Conservation (phyloP, 2,888 invertebrate species). For the Cantharis rustica region DNA sequence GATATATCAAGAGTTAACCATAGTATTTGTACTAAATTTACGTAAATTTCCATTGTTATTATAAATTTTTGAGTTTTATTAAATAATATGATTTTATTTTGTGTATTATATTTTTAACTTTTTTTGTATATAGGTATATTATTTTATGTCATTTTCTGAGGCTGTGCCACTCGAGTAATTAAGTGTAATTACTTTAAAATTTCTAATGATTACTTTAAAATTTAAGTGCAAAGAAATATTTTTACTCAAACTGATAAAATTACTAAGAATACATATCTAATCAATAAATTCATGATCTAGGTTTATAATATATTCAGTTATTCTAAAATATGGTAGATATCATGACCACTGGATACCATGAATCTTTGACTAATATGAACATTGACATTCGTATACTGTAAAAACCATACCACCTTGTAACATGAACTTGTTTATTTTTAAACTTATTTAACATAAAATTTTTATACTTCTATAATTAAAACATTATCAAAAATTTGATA, state of each 20-base stretch:
- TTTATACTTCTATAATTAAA: too few relatives aligned
- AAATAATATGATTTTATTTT: neutral
- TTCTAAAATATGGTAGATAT: too few relatives aligned
- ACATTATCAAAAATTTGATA: too few relatives aligned
- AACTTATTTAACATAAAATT: too few relatives aligned
- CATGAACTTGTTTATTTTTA: too few relatives aligned
- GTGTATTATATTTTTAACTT: slow-evolving; percentile 15
- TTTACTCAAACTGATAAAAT: neutral
- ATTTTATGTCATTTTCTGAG: neutral
- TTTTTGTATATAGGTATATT: neutral
- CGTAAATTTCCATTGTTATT: slow-evolving; percentile 12
- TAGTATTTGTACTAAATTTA: slow-evolving; percentile 23
- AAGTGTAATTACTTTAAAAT: neutral
- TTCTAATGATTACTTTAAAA: neutral
- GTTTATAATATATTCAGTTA: too few relatives aligned
- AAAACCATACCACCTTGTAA: too few relatives aligned
- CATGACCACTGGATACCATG: too few relatives aligned
- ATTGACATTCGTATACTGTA: too few relatives aligned
- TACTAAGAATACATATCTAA: too few relatives aligned
- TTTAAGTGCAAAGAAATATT: neutral
- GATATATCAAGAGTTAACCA: slow-evolving; percentile 28
- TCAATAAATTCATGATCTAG: too few relatives aligned
- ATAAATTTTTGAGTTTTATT: slow-evolving; percentile 14
- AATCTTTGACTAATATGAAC: too few relatives aligned
- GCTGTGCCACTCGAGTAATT: neutral